A percentile compares a stretch with the other conserved stretches of the same genome.
Evolutionary conservation across 1,140 invertebrate species (phyloP).

Genomic region (Tribolium madens): DNA sequence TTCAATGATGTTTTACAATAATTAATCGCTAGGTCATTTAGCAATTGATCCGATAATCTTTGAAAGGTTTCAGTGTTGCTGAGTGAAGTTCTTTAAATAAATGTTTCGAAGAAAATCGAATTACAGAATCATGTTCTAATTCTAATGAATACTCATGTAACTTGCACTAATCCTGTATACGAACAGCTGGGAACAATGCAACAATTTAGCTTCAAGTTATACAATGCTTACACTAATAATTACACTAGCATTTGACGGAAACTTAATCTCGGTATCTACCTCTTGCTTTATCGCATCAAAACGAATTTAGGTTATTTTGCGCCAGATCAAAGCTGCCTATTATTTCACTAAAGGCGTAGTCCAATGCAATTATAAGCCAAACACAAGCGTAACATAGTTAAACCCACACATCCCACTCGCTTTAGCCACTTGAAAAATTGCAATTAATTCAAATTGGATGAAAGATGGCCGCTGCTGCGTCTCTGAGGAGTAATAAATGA

Average conservation of each 20-base stretch:
- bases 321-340: background rate
- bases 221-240: constrained; percentile 19
- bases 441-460: background rate
- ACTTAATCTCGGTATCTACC: constrained; percentile 2
- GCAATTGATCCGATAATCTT: constrained; percentile 11
- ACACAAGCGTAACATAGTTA: constrained; percentile 16
- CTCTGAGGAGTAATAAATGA: constrained; percentile 1
- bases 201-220: constrained; percentile 1
- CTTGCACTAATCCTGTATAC: background rate
- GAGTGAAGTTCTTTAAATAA: too few relatives aligned
- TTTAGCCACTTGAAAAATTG: too few relatives aligned
- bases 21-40: constrained; percentile 18
- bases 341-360: background rate
- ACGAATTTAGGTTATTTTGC: background rate
- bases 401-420: background rate
- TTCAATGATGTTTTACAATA: constrained; percentile 30
- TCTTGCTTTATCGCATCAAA: background rate
- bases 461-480: background rate
- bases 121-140: background rate
- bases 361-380: constrained; percentile 19
- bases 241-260: constrained; percentile 13
- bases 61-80: constrained; percentile 1
- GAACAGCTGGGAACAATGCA: constrained; percentile 20
- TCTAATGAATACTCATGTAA: background rate
- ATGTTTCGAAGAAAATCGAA: background rate